Base-by-base conservation (phyloP, 2,888 invertebrate genomes). In the Eupeodes latifasciatus region DNA sequence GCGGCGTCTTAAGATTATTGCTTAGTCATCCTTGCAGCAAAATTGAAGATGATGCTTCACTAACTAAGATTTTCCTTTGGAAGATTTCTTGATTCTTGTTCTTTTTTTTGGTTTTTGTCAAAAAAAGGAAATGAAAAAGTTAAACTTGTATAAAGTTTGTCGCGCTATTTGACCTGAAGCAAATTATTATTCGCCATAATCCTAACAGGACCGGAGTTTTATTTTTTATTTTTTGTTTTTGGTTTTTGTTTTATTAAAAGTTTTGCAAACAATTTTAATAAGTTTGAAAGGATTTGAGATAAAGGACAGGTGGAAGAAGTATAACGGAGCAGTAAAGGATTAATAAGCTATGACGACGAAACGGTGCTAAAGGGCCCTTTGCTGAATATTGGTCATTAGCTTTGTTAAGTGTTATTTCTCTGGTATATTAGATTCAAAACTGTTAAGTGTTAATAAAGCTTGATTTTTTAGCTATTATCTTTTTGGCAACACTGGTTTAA, bases 121-220 rank as follows among this genome's bases (percentile, higher is more conserved):
- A 36, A 19, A 36, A 64, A 77, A 49, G 47, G 81, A 88, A 88
- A 84, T 88, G 62, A 75, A 66, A 88, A 88, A 88, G 88, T 88
- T 88, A 81, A 88, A 78, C 74, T 76, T 47, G 72, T 59, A 27
- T 27, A 74, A 87, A 87, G 72, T 87, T 87, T 66, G 84, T 76
- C 80, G 74, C 72, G 88, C 85, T 75, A 76, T 85, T 85, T 88
- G 85, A 85, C 88, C 88, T 64, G 36, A 75, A 88, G 88, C 88
- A 74, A 67, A 75, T 78, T 59, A 72, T 47, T 76, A 49, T 55
- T 80, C 64, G 12, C 67, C 74, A 69, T 64, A 44, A 53, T 72
- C 47, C 57, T 5, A 55, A 53, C 69, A 59, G 44, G 55, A 75
- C 44, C 57, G 72, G 55, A 83, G 66, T 10, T 57, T 84, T 19